Conservation (phyloP, 2,113 vertebrate species). For the Brachypodius melanocephalos region DNA sequence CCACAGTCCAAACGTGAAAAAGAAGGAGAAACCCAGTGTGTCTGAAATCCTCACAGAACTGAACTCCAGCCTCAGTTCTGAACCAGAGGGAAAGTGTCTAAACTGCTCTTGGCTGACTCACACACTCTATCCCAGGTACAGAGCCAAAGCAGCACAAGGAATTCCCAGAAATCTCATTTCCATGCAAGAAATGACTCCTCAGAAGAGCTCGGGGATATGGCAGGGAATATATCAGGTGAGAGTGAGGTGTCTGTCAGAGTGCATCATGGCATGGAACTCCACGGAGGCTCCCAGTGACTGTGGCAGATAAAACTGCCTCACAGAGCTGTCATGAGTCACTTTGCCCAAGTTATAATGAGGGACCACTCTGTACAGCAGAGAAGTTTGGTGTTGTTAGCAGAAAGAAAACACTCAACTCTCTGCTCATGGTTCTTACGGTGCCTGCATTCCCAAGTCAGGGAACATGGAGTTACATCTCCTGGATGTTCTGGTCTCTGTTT, state of each 20-base stretch:
- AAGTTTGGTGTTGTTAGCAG: not conserved
- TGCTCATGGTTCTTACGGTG: not conserved
- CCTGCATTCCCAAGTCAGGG: not conserved
- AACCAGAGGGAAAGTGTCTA: not conserved
- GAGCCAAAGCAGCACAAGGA: not conserved
- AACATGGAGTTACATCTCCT: not conserved
- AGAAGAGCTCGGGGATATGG: not conserved
- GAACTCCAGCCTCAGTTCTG: not conserved
- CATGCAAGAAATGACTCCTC: not conserved
- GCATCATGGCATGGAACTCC: rapidly evolving
- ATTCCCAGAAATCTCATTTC: not conserved
- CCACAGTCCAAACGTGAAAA: not conserved
- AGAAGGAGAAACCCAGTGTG: not conserved
- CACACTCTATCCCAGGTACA: not conserved
- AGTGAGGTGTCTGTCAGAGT: not conserved
- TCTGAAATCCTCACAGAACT: not conserved
- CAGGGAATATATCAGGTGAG: not conserved
- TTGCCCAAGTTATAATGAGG: not conserved
- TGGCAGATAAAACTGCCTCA: not conserved
- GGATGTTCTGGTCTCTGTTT: not conserved
- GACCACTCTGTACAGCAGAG: not conserved
- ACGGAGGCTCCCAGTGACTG: rapidly evolving
- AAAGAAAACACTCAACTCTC: not conserved
- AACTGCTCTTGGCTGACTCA: not conserved
- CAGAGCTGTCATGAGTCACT: not conserved